phyloP scores from a whole-genome alignment of 2,888 invertebrate species.

The Callyntrura guangdongensis region DNA sequence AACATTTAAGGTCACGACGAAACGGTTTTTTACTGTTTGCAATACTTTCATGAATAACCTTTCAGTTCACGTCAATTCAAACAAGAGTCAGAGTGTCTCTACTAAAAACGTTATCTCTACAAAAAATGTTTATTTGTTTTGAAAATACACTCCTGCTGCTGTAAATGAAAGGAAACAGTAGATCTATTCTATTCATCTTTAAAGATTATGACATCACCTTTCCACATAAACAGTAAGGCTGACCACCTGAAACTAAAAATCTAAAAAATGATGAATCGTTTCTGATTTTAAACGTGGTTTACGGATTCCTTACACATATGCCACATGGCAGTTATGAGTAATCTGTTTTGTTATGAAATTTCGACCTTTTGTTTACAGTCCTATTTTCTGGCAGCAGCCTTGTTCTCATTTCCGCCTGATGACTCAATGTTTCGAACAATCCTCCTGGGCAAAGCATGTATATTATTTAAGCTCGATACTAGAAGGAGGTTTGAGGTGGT shows the following conservation, averaged over 20 bases:
- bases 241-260: conserved; percentile 26
- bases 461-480: background rate
- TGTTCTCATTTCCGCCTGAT: conserved; percentile 30
- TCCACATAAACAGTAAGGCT: background rate
- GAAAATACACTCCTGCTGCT: background rate
- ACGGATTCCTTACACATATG: background rate
- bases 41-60: background rate
- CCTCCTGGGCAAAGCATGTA: background rate
- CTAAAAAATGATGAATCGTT: background rate
- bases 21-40: background rate
- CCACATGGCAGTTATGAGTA: background rate
- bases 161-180: conserved; percentile 13
- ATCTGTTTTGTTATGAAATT: background rate
- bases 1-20: background rate
- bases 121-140: conserved; percentile 55
- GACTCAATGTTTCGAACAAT: background rate
- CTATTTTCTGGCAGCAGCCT: background rate
- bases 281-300: background rate
- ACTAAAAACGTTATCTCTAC: background rate
- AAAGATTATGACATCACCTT: conserved; percentile 42
- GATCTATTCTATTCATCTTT: conserved; percentile 24
- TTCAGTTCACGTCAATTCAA: conserved; percentile 17
- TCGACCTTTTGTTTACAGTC: conserved; percentile 31
- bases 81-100: too few relatives aligned
- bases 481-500: background rate